Percentiles rank a stretch among this genome's conserved stretches.
Evolutionary conservation across 2,888 invertebrate genomes (phyloP).

Genomic region (Diaphora mendica): DNA sequence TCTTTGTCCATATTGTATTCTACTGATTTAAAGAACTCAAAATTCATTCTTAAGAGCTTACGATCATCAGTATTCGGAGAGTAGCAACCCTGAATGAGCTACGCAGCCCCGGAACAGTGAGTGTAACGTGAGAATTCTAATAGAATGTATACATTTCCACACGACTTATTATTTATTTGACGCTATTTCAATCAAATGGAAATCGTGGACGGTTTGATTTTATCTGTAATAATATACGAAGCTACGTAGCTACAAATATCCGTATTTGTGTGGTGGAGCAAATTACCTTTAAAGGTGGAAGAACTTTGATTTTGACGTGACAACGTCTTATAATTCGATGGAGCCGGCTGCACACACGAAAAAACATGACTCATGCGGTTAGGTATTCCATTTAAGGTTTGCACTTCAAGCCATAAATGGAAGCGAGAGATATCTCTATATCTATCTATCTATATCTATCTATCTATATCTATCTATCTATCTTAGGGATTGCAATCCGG

Average conservation of each 20-base stretch:
- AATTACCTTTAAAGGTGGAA: too few species aligned
- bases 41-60: background rate
- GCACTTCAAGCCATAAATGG: too few species aligned
- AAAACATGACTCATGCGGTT: too few species aligned
- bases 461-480: too few species aligned
- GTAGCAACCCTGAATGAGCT: conserved; percentile 8
- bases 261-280: background rate
- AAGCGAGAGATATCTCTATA: too few species aligned
- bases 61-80: background rate
- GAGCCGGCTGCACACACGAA: too few species aligned
- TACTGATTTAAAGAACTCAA: background rate
- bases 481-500: too few species aligned
- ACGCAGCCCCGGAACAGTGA: conserved; percentile 21
- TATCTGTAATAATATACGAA: background rate
- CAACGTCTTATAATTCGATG: too few species aligned
- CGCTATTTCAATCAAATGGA: conserved; percentile 3
- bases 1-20: background rate
- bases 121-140: conserved; percentile 25
- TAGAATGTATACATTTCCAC: conserved; percentile 42
- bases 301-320: too few species aligned
- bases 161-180: conserved; percentile 6
- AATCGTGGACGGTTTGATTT: background rate
- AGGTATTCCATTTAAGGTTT: too few species aligned
- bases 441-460: too few species aligned
- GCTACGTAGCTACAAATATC: background rate